These are phyloP conservation scores for Atta cephalotes DNA, from an alignment of 1,140 invertebrate genomes.

Conservation along the genomic window DNA sequence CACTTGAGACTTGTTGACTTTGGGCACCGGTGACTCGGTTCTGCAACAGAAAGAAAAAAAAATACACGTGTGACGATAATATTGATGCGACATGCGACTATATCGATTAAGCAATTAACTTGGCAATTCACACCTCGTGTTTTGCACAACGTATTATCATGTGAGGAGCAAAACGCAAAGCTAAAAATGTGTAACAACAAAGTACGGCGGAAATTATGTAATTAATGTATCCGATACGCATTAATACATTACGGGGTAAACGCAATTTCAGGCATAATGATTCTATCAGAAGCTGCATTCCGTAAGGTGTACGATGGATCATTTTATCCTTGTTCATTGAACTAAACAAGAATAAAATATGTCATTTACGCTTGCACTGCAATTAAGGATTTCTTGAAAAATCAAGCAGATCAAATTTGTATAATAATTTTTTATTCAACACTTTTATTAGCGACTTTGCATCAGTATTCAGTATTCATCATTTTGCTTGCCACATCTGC, in stretches of 20 bases:
- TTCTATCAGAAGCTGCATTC: neutral
- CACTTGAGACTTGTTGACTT: constrained; percentile 79
- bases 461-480: neutral
- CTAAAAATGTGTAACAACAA: neutral
- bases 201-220: constrained; percentile 12
- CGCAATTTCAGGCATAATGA: constrained; percentile 13
- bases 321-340: too few relatives aligned
- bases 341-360: too few relatives aligned
- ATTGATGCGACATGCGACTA: constrained; percentile 4
- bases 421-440: neutral
- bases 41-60: constrained; percentile 74
- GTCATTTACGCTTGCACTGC: too few relatives aligned
- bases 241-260: too few relatives aligned
- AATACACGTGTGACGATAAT: constrained; percentile 31
- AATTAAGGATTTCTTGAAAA: neutral
- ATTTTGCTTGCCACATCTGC: constrained; percentile 17
- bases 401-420: neutral
- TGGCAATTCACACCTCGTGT: neutral
- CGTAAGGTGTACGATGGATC: too few relatives aligned
- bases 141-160: neutral
- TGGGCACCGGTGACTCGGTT: constrained; percentile 68
- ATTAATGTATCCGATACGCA: neutral
- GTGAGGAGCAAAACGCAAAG: neutral
- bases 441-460: neutral
- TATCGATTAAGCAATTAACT: constrained; percentile 29